Percentiles rank a stretch among this genome's conserved stretches.
Conservation (phyloP, 2,113 vertebrate species). For the Spermophilus dauricus region DNA sequence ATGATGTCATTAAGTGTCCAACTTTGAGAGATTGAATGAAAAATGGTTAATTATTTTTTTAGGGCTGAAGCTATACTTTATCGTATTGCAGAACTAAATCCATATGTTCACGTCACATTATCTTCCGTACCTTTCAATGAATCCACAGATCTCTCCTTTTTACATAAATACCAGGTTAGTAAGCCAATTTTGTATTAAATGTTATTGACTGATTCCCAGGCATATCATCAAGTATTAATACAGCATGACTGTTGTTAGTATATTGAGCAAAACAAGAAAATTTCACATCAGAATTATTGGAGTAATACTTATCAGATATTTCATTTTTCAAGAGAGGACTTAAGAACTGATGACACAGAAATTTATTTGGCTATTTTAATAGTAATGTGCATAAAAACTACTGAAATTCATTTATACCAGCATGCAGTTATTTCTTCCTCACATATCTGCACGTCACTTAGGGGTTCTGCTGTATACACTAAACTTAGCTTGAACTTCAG, state of each 20-base stretch:
- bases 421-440: not conserved
- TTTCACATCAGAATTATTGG: constrained; percentile 32
- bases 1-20: not conserved
- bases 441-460: not conserved
- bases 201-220: constrained; percentile 11
- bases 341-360: not conserved
- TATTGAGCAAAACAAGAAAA: constrained; percentile 28
- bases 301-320: not conserved
- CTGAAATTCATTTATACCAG: not conserved
- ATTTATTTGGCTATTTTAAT: not conserved
- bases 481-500: not conserved
- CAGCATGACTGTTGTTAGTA: not conserved
- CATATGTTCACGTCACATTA: constrained; percentile 95
- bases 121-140: constrained; percentile 91
- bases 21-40: constrained; percentile 23
- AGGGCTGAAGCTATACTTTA: constrained; percentile 95
- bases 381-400: not conserved
- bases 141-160: constrained; percentile 94
- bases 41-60: constrained; percentile 68
- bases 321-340: not conserved
- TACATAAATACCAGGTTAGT: constrained; percentile 94
- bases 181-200: constrained; percentile 40
- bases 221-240: constrained; percentile 1
- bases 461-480: not conserved
- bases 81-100: constrained; percentile 95